Conservation (phyloP, 2,888 invertebrate genomes). For the Podotricha telesiphe region DNA sequence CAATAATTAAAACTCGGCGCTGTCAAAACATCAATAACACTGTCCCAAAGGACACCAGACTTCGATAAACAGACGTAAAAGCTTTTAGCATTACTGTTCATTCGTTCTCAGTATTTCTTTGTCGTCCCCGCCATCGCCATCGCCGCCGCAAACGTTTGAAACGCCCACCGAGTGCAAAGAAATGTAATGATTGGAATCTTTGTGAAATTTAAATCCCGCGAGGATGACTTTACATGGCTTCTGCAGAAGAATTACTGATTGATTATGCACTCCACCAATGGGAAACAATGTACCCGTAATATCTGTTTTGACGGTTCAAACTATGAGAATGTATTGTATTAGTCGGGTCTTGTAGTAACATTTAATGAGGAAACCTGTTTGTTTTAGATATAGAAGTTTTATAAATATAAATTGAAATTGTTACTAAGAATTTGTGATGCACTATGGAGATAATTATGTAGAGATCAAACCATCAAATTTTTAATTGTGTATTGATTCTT, state of each 20-base stretch:
- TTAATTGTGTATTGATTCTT: neutral
- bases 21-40: slow-evolving; percentile 81
- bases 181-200: slow-evolving; percentile 72
- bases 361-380: too few species aligned
- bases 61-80: slow-evolving; percentile 71
- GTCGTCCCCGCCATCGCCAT: slow-evolving; percentile 73
- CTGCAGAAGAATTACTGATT: slow-evolving; percentile 76
- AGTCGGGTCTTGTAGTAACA: too few species aligned
- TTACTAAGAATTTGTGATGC: too few species aligned
- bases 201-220: slow-evolving; percentile 74
- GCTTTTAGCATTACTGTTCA: slow-evolving; percentile 81
- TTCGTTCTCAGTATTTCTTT: slow-evolving; percentile 74
- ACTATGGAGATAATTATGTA: too few species aligned
- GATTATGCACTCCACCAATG: slow-evolving; percentile 79
- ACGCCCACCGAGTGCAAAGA: slow-evolving; percentile 57
- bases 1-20: slow-evolving; percentile 46
- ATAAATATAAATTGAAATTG: too few species aligned
- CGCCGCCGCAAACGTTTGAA: slow-evolving; percentile 63
- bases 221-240: slow-evolving; percentile 64
- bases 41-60: slow-evolving; percentile 67
- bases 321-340: slow-evolving; percentile 15
- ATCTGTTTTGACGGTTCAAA: slow-evolving; percentile 44
- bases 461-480: too few species aligned
- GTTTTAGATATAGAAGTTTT: too few species aligned
- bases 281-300: slow-evolving; percentile 58